These are phyloP conservation scores for Calephelis perditalis DNA, from an alignment of 2,888 invertebrate genomes.

Conservation along the genomic window DNA sequence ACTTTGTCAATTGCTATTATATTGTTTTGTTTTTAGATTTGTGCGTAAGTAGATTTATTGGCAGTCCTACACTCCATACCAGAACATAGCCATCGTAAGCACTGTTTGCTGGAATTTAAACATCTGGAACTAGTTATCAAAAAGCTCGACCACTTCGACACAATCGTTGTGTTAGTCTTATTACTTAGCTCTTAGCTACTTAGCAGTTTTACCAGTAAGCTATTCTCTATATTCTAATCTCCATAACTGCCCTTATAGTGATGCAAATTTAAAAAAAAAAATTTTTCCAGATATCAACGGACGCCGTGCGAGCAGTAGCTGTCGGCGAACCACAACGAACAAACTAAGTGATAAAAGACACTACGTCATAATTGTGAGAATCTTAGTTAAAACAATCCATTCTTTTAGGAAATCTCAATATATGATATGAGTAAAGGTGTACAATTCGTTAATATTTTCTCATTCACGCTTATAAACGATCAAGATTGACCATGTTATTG, in stretches of 20 bases:
- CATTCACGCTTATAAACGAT: slow-evolving; percentile 8
- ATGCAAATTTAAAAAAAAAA: background rate
- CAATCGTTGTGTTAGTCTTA: no score
- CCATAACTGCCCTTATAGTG: background rate
- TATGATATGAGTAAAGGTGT: slow-evolving; percentile 47
- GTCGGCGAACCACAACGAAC: slow-evolving; percentile 68
- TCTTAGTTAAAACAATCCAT: slow-evolving; percentile 49
- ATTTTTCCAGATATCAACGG: slow-evolving; percentile 65
- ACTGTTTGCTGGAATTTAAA: no score
- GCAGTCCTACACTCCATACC: no score
- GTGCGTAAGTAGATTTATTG: no score
- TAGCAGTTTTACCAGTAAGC: no score
- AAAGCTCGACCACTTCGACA: no score
- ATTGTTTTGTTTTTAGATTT: no score
- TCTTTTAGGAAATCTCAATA: slow-evolving; percentile 49
- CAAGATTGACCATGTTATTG: background rate
- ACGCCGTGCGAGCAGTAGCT: slow-evolving; percentile 68
- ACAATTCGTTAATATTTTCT: slow-evolving; percentile 37
- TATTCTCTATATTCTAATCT: no score
- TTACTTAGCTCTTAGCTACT: no score
- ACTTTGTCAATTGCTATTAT: no score
- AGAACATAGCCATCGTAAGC: no score
- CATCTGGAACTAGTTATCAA: no score
- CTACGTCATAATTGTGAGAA: slow-evolving; percentile 49
- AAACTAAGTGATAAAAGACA: slow-evolving; percentile 60